A percentile compares a stretch with the other conserved stretches of the same genome.
These are phyloP conservation scores for Pantala flavescens DNA, from an alignment of 1,140 invertebrate genomes.

Conservation along the genomic window DNA sequence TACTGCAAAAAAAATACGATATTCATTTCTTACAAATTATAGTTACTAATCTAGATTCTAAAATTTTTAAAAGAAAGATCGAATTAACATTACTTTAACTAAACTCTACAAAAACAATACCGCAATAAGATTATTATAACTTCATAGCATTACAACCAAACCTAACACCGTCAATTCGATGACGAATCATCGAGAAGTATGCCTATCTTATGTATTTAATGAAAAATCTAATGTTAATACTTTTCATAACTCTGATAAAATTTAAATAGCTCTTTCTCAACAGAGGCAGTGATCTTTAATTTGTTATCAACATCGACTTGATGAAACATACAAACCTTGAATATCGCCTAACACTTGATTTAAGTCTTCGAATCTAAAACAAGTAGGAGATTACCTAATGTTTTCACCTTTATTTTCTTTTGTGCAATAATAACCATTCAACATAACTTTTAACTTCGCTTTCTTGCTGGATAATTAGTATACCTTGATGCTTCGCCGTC, in stretches of 20 bases:
- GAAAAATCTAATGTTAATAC: neutral
- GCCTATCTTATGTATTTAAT: neutral
- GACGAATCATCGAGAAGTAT: neutral
- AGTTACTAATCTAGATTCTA: too few relatives aligned
- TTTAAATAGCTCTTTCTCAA: neutral
- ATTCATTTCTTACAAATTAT: too few relatives aligned
- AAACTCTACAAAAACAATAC: too few relatives aligned
- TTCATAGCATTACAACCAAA: too few relatives aligned
- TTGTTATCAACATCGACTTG: neutral
- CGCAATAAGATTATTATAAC: too few relatives aligned
- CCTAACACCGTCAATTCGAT: neutral
- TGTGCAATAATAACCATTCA: neutral
- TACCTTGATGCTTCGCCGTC: slow-evolving; percentile 2
- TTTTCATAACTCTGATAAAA: neutral
- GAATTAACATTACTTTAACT: too few relatives aligned
- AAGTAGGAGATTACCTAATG: neutral
- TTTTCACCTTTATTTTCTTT: neutral
- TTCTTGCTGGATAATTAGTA: slow-evolving; percentile 6
- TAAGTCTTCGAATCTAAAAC: neutral
- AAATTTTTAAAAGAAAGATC: too few relatives aligned
- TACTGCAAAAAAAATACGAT: neutral
- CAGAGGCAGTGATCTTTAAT: neutral
- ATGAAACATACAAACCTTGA: neutral
- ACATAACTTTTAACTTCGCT: neutral
- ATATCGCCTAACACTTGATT: neutral